Evolutionary conservation across 2,113 vertebrate species (phyloP), one percentile per base, ranked within the genome.

Genomic region (Gallinago jamesoni): DNA sequence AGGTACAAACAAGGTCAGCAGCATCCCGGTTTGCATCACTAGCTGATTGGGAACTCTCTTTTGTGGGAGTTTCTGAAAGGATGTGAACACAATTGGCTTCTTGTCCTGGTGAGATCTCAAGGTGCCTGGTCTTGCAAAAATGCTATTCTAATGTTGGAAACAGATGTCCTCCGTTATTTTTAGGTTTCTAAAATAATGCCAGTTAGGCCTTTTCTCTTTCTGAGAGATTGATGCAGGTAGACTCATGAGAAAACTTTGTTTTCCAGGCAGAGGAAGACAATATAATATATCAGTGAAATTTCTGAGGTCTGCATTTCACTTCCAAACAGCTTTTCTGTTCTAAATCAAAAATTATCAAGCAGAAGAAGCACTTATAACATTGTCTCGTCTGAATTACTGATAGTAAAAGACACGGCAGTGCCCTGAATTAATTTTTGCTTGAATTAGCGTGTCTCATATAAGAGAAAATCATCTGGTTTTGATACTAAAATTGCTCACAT

Each of bases 381-480:
- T 74, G 80, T 56, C 37, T 89, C 41, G 45, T 80, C 50, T 89
- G 72, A 92, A 86, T 89, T 93, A 78, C 68, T 74, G 68, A 66
- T 81, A 78, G 47, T 59, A 83, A 76, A 77, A 88, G 76, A 74
- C 41, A 76, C 12, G 80, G 41, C n/a, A 89, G 52, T 59, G 37
- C 35, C 84, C 60, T 70, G 80, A 91, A 90, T 84, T 94, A 87
- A 63, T 78, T 94, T 93, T 78, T 92, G 24, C 77, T 80, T 75
- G 48, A 87, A 95, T 72, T 89, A 16, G 13, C 41, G 41, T 19
- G 15, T 92, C 80, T 94, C 37, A 30, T 43, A 33, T 52, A 73
- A 57, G 60, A 80, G 76, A 84, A 94, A 94, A 94, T 94, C 43
- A 75, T 67, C 73, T 95, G 25, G 25, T 22, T 90, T 87, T 90